Base-by-base conservation (phyloP, 1,140 invertebrate genomes). In the Drosophila hydei region DNA sequence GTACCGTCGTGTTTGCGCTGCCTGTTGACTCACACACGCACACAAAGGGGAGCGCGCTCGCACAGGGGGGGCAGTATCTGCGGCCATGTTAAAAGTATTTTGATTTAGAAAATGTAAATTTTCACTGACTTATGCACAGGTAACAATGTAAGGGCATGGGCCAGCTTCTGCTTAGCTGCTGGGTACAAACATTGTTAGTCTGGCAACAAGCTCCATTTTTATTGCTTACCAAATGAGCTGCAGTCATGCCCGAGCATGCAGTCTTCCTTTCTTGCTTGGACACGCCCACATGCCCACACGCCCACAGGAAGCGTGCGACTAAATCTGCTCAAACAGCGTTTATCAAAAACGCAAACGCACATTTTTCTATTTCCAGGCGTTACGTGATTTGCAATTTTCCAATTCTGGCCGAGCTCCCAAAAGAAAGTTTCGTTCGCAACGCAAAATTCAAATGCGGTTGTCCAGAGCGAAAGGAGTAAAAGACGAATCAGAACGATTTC, bases 321-420 rank as follows among this genome's bases (percentile, higher is more conserved):
- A 77, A 87, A 80, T 80, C 59, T 50, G 48, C 38, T 18, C 43
- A 55, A 42, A 48, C 54, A 58, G 48, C 48, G 61, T 70, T 77
- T 65, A 77, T 79, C 72, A 71, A 70, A 64, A 65, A 63, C 70
- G 71, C 81, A 80, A 76, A 65, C 83, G 78, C 72, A 78, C 69
- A 75, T 88, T 87, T 88, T 78, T 78, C 88, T 81, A n/a, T 87
- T 88, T 81, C 75, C 68, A 72, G 71, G 64, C 75, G 58, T 71
- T 81, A 87, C 81, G 81, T 87, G 81, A 87, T 87, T 88, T 88
- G 70, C 77, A 70, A 78, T 88, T 88, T 87, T 76, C 78, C 85
- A 88, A 88, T 81, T 88, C 9, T 79, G 69, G 58, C 58, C 52
- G 18, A 81, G 50, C 61, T 56, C 59, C 65, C 25, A 77, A 85